Evolutionary conservation across 2,888 invertebrate species (phyloP).

Genomic region (Alviniconcha strummeri): DNA sequence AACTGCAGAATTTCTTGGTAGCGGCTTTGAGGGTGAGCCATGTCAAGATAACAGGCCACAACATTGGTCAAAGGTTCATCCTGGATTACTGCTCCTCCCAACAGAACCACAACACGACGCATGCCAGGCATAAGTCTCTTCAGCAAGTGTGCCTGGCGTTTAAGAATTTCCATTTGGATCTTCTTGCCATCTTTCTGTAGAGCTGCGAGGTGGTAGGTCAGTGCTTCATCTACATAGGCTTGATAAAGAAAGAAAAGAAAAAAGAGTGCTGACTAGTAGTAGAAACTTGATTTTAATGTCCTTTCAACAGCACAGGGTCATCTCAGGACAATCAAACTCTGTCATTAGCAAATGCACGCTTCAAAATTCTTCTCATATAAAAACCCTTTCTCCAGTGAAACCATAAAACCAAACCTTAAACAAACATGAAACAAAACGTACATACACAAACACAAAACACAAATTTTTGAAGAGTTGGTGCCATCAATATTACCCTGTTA

Average conservation of each 20-base stretch:
- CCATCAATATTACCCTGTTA: too few species aligned
- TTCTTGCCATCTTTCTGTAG: constrained; percentile 28
- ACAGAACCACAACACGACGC: constrained; percentile 27
- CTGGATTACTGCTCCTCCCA: constrained; percentile 34
- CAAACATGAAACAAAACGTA: too few species aligned
- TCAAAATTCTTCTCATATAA: too few species aligned
- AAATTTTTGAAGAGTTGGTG: too few species aligned
- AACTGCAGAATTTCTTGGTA: constrained; percentile 17
- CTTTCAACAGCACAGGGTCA: too few species aligned
- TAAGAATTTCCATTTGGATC: constrained; percentile 29
- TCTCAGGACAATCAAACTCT: too few species aligned
- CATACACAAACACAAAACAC: too few species aligned
- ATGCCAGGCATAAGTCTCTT: constrained; percentile 25
- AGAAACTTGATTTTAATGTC: too few species aligned
- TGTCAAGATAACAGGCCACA: constrained; percentile 31
- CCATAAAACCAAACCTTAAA: too few species aligned
- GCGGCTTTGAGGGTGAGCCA: neutral
- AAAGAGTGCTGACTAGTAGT: neutral
- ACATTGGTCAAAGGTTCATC: constrained; percentile 33
- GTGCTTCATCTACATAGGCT: constrained; percentile 31
- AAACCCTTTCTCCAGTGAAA: too few species aligned
- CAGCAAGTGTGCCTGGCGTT: constrained; percentile 24
- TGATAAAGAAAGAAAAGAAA: neutral
- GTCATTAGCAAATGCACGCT: too few species aligned
- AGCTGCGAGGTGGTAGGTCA: constrained; percentile 34